phyloP scores from a whole-genome alignment of 2,888 invertebrate genomes.

The Schrankia costaestrigalis region DNA sequence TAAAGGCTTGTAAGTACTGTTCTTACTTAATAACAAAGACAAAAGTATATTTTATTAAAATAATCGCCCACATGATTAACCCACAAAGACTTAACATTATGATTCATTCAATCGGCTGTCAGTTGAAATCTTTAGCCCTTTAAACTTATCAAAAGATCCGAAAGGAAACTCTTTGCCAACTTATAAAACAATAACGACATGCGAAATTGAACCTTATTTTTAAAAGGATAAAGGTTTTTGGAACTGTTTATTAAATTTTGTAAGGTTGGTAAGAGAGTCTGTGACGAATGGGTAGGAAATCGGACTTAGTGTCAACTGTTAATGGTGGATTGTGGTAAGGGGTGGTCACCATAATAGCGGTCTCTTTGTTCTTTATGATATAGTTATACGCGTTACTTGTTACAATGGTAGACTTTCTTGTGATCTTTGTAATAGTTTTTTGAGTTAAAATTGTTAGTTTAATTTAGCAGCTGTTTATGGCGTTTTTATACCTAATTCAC shows the following conservation, averaged over 20 bases:
- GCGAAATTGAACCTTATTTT: constrained; percentile 33
- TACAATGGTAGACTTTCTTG: constrained; percentile 13
- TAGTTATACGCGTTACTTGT: constrained; percentile 53
- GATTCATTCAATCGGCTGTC: constrained; percentile 41
- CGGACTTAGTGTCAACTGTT: constrained; percentile 77
- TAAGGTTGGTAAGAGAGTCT: constrained; percentile 59
- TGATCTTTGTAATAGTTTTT: constrained; percentile 5
- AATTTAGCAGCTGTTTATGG: too few species aligned
- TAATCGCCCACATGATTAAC: constrained; percentile 31
- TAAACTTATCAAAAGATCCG: constrained; percentile 55
- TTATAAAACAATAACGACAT: neutral
- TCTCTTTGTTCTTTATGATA: constrained; percentile 55
- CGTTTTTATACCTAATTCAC: too few species aligned
- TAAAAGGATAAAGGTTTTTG: constrained; percentile 16
- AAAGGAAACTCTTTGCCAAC: constrained; percentile 37
- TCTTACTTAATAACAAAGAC: too few species aligned
- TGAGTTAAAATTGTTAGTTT: constrained; percentile 6
- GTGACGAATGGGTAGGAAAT: constrained; percentile 68
- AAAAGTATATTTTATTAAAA: too few species aligned
- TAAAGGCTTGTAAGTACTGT: too few species aligned
- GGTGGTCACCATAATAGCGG: constrained; percentile 31
- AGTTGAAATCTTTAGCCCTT: constrained; percentile 35
- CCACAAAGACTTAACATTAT: constrained; percentile 37
- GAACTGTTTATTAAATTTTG: constrained; percentile 27
- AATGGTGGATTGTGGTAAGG: constrained; percentile 44